Evolutionary conservation across 2,797 vertebrate genomes (phyloP).

Genomic region (Cynopterus sphinx): DNA sequence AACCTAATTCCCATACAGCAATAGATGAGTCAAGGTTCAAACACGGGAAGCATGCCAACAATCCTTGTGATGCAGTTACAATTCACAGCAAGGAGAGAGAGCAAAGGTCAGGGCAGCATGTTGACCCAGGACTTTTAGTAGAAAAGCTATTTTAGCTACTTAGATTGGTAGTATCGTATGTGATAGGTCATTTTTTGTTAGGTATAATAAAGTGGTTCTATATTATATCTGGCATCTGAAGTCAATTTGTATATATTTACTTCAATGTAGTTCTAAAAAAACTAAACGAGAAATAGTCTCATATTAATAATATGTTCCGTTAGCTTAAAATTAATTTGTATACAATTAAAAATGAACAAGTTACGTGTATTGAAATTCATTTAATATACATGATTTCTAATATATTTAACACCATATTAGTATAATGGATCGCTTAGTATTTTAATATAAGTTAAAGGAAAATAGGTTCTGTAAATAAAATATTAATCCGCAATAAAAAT

Average conservation of each 20-base stretch:
- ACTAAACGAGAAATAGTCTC: neutral
- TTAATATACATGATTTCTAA: neutral
- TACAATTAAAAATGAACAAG: neutral
- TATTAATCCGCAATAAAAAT: slow-evolving; percentile 56
- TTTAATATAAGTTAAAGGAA: neutral
- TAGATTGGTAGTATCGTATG: neutral
- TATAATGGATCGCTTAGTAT: neutral
- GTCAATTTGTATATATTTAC: neutral
- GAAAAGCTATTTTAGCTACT: slow-evolving; percentile 18
- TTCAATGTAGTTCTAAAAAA: neutral
- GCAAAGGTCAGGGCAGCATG: neutral
- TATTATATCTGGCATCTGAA: neutral
- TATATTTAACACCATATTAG: neutral
- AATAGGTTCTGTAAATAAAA: neutral
- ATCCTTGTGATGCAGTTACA: neutral
- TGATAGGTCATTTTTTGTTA: neutral
- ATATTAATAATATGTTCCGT: neutral
- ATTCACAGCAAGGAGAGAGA: slow-evolving; percentile 43
- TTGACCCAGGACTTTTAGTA: neutral
- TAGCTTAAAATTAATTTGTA: neutral
- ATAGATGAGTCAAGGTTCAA: slow-evolving; percentile 41
- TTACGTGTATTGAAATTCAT: neutral
- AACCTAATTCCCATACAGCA: slow-evolving; percentile 36
- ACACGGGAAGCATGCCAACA: neutral
- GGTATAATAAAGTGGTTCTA: neutral